Percentiles rank a stretch among this genome's conserved stretches.
phyloP scores from a whole-genome alignment of 1,140 invertebrate species.

The Drosophila persimilis region DNA sequence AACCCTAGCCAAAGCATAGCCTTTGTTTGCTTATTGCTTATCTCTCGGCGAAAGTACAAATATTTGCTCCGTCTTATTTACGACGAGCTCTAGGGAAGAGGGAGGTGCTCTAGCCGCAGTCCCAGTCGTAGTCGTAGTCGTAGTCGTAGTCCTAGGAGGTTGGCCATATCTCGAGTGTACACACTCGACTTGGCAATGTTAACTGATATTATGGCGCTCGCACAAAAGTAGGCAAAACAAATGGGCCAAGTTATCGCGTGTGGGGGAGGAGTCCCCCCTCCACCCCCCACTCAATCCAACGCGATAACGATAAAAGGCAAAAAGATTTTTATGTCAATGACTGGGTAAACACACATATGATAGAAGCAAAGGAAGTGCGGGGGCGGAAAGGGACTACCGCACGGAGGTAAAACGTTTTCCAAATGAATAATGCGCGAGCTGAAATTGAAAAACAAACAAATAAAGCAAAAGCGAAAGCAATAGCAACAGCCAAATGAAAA shows the following conservation, averaged over 20 bases:
- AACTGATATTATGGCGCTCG: slow-evolving; percentile 64
- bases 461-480: slow-evolving; percentile 25
- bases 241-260: slow-evolving; percentile 65
- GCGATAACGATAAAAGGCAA: slow-evolving; percentile 68
- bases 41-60: slow-evolving; percentile 63
- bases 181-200: slow-evolving; percentile 79
- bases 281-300: slow-evolving; percentile 16
- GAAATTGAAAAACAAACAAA: slow-evolving; percentile 78
- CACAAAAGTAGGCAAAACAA: slow-evolving; percentile 73
- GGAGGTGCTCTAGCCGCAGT: not conserved
- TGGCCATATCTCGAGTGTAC: slow-evolving; percentile 74
- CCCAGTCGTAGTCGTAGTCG: no score
- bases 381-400: not conserved
- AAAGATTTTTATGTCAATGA: slow-evolving; percentile 74
- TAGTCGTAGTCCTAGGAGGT: not conserved
- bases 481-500: slow-evolving; percentile 23
- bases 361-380: not conserved
- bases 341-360: slow-evolving; percentile 47
- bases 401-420: slow-evolving; percentile 12
- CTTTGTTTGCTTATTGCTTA: slow-evolving; percentile 69
- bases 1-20: not conserved
- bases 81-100: slow-evolving; percentile 31
- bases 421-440: slow-evolving; percentile 70
- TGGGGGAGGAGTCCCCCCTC: slow-evolving; percentile 2
- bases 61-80: slow-evolving; percentile 74